phyloP scores from a whole-genome alignment of 2,113 vertebrate genomes.

The Limnothrissa miodon region DNA sequence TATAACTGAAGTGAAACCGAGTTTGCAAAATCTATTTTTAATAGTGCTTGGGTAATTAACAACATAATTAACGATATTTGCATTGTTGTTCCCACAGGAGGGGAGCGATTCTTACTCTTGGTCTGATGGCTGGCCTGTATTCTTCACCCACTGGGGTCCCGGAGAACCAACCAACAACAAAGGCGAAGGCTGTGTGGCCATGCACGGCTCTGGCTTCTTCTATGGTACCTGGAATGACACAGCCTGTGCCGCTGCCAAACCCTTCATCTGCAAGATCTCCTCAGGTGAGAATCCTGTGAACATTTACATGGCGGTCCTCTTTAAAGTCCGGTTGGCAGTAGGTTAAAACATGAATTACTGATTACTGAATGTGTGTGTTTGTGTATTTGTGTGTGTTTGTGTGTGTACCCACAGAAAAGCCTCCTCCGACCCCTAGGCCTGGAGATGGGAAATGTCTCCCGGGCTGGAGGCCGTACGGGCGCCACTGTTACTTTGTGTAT shows the following conservation, averaged over 20 bases:
- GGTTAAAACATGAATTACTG: not conserved
- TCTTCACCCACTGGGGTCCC: constrained; percentile 75
- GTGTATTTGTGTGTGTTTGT: too few species aligned
- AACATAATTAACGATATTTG: too few species aligned
- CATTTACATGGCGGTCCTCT: not conserved
- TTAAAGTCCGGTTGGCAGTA: not conserved
- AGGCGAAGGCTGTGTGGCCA: constrained; percentile 72
- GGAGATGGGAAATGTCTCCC: constrained; percentile 61
- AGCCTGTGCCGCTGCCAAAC: constrained; percentile 58
- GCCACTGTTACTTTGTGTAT: constrained; percentile 63
- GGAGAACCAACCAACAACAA: constrained; percentile 67
- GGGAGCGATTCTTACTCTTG: constrained; percentile 58
- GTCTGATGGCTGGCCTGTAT: constrained; percentile 72
- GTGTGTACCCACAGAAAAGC: constrained; percentile 54
- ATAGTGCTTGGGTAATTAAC: not conserved
- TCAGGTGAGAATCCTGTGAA: constrained; percentile 52
- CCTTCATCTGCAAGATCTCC: constrained; percentile 73
- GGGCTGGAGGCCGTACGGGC: constrained; percentile 53
- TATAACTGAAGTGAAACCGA: not conserved
- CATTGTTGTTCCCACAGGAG: constrained; percentile 42
- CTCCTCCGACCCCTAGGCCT: constrained; percentile 62
- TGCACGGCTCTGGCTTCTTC: constrained; percentile 50
- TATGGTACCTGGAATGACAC: constrained; percentile 80
- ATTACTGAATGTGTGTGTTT: too few species aligned
- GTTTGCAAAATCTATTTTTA: not conserved